These are phyloP conservation scores for Ammodytes dubius DNA, from an alignment of 2,113 vertebrate genomes.

Conservation along the genomic window DNA sequence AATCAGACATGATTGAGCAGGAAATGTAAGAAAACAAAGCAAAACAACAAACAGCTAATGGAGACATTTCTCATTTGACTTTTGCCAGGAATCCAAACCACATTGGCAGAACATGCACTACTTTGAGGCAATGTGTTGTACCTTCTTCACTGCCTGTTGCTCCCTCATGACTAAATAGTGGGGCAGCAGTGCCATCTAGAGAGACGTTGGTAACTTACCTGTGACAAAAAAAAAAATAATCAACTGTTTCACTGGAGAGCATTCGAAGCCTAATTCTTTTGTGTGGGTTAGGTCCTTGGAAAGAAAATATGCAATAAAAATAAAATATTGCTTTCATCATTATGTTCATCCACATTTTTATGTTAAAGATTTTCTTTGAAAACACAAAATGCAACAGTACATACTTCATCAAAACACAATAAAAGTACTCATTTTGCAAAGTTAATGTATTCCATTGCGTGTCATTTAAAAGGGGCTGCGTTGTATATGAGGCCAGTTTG, in stretches of 20 bases:
- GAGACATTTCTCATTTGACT: background rate
- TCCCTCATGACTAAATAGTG: conserved; percentile 10
- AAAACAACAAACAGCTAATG: conserved; percentile 2
- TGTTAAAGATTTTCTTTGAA: background rate
- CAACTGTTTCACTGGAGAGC: background rate
- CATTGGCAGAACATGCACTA: conserved; percentile 4
- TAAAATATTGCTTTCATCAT: background rate
- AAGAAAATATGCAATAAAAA: background rate
- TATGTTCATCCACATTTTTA: background rate
- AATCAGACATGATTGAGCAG: conserved; percentile 21
- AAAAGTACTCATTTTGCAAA: background rate
- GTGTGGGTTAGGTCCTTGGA: background rate
- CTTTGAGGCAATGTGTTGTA: background rate
- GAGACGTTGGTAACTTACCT: conserved; percentile 26
- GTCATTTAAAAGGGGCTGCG: background rate
- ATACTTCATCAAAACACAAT: background rate
- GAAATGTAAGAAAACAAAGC: conserved; percentile 15
- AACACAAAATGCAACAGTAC: background rate
- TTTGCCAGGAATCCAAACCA: conserved; percentile 4
- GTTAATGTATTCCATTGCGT: background rate
- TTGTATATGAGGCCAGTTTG: background rate
- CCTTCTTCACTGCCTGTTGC: background rate
- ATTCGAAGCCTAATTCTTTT: background rate
- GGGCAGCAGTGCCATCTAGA: conserved; percentile 75
- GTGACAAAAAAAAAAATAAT: background rate